phyloP scores from a whole-genome alignment of 2,113 vertebrate species.

The Paramormyrops kingsleyae region DNA sequence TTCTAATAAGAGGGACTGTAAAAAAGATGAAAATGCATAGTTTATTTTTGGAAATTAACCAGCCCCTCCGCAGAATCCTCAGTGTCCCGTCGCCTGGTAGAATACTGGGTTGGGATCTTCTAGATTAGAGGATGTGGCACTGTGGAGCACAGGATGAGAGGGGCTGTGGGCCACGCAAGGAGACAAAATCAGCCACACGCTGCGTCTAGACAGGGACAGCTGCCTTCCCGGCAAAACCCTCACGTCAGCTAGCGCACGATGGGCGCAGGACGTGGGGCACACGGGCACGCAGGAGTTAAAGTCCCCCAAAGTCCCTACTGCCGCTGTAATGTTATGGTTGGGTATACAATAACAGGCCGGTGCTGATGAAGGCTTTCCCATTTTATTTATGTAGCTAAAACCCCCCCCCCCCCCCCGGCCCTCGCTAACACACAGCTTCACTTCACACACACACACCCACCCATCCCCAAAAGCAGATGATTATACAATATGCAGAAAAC shows the following conservation, averaged over 20 bases:
- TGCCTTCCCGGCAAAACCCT: slow-evolving; percentile 41
- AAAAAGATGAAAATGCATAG: neutral
- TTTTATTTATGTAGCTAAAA: slow-evolving; percentile 59
- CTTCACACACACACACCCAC: slow-evolving; percentile 51
- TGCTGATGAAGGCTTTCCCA: slow-evolving; percentile 51
- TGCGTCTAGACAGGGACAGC: slow-evolving; percentile 51
- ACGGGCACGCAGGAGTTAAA: slow-evolving; percentile 14
- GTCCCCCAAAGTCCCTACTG: slow-evolving; percentile 33
- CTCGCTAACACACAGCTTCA: slow-evolving; percentile 57
- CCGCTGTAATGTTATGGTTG: slow-evolving; percentile 46
- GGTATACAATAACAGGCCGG: slow-evolving; percentile 59
- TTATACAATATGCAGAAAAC: slow-evolving; percentile 62
- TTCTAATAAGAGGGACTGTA: neutral
- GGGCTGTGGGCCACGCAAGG: slow-evolving; percentile 21
- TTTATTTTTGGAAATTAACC: neutral
- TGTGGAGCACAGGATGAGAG: neutral
- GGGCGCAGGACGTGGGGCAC: slow-evolving; percentile 26
- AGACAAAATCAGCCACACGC: slow-evolving; percentile 40
- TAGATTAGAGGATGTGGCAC: neutral
- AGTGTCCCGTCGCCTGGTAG: neutral
- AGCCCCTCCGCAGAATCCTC: neutral
- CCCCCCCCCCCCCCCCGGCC: slow-evolving; percentile 48
- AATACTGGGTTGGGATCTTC: neutral
- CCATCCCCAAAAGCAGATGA: slow-evolving; percentile 47
- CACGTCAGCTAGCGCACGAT: slow-evolving; percentile 26